Base-by-base conservation (phyloP, 2,113 vertebrate species). In the Arvicanthis niloticus region DNA sequence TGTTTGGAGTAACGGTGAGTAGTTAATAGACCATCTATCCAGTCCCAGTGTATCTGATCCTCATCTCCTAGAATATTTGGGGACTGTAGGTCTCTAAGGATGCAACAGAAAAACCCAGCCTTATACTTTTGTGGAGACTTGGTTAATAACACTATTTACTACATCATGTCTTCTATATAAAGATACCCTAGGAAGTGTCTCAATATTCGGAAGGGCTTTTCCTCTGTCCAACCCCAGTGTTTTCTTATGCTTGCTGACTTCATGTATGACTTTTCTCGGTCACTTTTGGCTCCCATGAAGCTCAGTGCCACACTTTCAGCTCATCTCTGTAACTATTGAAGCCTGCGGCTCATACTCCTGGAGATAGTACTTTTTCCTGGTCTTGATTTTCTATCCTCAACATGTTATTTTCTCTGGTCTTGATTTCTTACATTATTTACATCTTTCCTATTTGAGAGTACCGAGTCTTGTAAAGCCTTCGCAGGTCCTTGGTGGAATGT, bases 381-480 rank as follows among this genome's bases (percentile, higher is more conserved):
- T 88, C 91, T 96, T 94, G 40, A 70, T 95, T 88, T 95, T 89
- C 93, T 87, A 7, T 89, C 80, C 53, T 89, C 86, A 73, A 53
- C 89, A n/a, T 92, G 68, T 93, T 95, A 65, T 94, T 86, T 94
- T 88, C 91, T 96, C 48, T 58, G 56, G 60, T 62, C 91, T 86
- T 80, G 42, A 78, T 87, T 86, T 96, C 82, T 81, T 97, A 62
- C 91, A 96, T 95, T 93, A 88, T 94, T 80, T 91, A 94, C 37
- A 88, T 67, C 40, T 96, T 96, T 96, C 89, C 86, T 94, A 40
- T 94, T 92, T 96, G 60, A 82, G 73, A 86, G 7, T 53, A 45
- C 4, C 0, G 51, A 91, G 82, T 73, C 91, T 95, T 87, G 1
- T 56, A 92, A 72, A 62, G 87, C 40, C 95, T 96, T 60, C 48